A percentile compares a stretch with the other conserved stretches of the same genome.
Evolutionary conservation across 2,113 vertebrate genomes (phyloP).

Genomic region (Gopherus evgoodei): DNA sequence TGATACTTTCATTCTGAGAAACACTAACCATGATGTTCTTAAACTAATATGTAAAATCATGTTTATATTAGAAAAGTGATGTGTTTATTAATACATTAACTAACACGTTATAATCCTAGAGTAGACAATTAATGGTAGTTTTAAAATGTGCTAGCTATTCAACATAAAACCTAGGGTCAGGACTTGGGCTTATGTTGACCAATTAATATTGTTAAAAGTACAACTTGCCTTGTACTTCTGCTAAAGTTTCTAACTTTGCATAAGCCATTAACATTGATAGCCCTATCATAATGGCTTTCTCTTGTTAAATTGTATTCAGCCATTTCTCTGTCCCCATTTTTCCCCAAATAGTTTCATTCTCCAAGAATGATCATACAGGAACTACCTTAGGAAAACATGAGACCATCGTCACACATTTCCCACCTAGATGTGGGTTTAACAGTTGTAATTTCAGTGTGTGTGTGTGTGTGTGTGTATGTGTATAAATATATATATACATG

Average conservation of each 20-base stretch:
- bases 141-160: not conserved
- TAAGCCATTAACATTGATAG: not conserved
- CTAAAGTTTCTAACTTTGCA: not conserved
- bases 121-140: not conserved
- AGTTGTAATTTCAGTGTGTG: not conserved
- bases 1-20: not conserved
- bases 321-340: not conserved
- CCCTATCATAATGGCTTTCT: not conserved
- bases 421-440: not conserved
- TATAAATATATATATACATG: not conserved
- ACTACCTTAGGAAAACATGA: not conserved
- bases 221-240: not conserved
- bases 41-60: not conserved
- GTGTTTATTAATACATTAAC: not conserved
- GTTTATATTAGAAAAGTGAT: not conserved
- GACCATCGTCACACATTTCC: not conserved
- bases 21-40: not conserved
- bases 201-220: not conserved
- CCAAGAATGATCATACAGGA: not conserved
- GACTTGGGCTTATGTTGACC: not conserved
- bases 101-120: not conserved
- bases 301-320: not conserved
- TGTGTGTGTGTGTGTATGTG: too few relatives aligned
- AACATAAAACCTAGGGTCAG: not conserved
- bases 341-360: not conserved